A percentile compares a stretch with the other conserved stretches of the same genome.
phyloP scores from a whole-genome alignment of 2,888 invertebrate genomes.

The Erpobdella octoculata region DNA sequence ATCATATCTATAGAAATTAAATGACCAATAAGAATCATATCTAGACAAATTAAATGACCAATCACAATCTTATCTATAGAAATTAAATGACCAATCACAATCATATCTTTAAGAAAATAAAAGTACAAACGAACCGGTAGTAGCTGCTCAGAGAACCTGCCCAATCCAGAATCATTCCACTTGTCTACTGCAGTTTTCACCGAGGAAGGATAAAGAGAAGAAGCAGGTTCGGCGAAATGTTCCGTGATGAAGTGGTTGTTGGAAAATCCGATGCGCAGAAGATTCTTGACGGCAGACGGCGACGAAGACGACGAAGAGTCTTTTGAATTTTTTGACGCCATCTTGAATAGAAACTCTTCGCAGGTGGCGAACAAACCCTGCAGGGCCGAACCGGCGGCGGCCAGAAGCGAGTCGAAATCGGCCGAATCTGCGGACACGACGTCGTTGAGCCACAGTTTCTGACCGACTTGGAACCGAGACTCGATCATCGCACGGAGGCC shows the following conservation, averaged over 20 bases:
- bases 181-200: slow-evolving; percentile 14
- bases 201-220: neutral
- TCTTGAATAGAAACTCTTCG: neutral
- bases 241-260: slow-evolving; percentile 8
- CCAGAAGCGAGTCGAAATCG: neutral
- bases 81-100: too few species aligned
- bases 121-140: too few species aligned
- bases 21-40: too few species aligned
- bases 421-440: neutral
- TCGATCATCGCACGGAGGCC: neutral
- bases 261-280: neutral
- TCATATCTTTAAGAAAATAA: too few species aligned
- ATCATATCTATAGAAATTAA: too few species aligned
- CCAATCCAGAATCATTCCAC: slow-evolving; percentile 1
- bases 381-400: neutral
- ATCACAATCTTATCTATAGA: too few species aligned
- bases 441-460: neutral
- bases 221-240: neutral
- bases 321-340: too few species aligned
- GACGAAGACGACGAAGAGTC: neutral
- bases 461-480: neutral
- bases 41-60: too few species aligned
- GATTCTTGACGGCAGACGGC: slow-evolving; percentile 46
- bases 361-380: neutral
- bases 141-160: neutral